Conservation (phyloP, 2,797 vertebrate species). For the Anisognathus igniventris region DNA sequence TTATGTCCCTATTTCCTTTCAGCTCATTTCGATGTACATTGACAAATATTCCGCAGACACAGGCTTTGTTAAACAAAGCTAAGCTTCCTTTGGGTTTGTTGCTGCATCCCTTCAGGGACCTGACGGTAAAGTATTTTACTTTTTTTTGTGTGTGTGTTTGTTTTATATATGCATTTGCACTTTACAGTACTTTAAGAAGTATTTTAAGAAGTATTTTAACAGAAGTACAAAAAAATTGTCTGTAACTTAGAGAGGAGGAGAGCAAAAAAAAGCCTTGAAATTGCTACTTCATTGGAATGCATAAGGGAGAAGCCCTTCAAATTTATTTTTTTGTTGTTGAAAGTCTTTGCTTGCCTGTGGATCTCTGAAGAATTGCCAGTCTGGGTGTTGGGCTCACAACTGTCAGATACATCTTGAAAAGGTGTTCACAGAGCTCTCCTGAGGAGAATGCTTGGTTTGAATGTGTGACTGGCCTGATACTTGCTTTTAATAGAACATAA, state of each 20-base stretch:
- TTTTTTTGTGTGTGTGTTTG: background rate
- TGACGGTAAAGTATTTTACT: slow-evolving; percentile 80
- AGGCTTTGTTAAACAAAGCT: slow-evolving; percentile 93
- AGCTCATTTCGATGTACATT: slow-evolving; percentile 95
- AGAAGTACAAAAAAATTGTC: background rate
- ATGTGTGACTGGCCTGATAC: background rate
- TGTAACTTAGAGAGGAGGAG: background rate
- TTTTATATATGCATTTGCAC: background rate
- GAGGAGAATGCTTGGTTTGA: background rate
- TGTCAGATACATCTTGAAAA: background rate
- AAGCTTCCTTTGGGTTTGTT: slow-evolving; percentile 93
- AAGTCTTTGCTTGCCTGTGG: background rate
- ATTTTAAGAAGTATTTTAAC: background rate
- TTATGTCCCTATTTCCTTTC: slow-evolving; percentile 13
- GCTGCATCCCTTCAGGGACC: slow-evolving; percentile 94
- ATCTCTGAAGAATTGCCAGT: background rate
- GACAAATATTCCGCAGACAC: slow-evolving; percentile 92
- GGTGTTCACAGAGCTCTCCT: background rate
- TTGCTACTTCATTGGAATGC: background rate
- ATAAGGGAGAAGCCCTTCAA: background rate
- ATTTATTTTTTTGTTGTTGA: background rate
- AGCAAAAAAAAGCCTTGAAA: background rate
- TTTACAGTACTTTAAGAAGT: too few relatives aligned
- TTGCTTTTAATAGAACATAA: background rate
- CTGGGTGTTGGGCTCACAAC: background rate